These are phyloP conservation scores for Tarsius wallacei DNA, from an alignment of 2,797 vertebrate species.

Conservation along the genomic window DNA sequence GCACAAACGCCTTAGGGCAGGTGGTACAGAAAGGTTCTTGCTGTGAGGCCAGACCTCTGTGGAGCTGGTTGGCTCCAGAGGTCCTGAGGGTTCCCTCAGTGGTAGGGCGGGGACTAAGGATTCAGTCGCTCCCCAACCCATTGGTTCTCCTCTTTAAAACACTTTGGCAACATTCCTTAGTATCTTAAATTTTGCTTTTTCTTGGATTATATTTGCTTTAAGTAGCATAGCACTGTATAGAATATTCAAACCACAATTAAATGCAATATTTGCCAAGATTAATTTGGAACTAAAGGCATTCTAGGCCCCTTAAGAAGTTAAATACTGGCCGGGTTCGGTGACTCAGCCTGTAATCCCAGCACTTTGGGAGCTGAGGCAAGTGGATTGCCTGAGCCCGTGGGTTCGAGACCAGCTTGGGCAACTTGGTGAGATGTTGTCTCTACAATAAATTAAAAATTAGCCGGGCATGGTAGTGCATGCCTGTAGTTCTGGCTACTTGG, in stretches of 20 bases:
- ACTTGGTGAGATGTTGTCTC: too few relatives aligned
- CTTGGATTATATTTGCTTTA: conserved; percentile 47
- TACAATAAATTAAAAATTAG: too few relatives aligned
- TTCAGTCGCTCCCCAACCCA: neutral
- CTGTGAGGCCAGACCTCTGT: neutral
- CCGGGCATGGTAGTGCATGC: too few relatives aligned
- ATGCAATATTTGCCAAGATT: conserved; percentile 50
- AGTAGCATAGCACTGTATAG: conserved; percentile 54
- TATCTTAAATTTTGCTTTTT: conserved; percentile 6
- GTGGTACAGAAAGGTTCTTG: neutral
- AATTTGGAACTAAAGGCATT: conserved; percentile 60
- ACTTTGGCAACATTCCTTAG: conserved; percentile 34
- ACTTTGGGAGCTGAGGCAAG: too few relatives aligned
- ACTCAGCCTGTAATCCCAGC: too few relatives aligned
- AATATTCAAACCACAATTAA: conserved; percentile 72
- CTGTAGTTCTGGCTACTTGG: too few relatives aligned
- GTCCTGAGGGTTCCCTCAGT: neutral
- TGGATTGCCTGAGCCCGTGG: too few relatives aligned
- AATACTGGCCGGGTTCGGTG: neutral
- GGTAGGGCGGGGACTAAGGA: too few relatives aligned
- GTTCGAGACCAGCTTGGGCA: too few relatives aligned
- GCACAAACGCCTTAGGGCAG: neutral
- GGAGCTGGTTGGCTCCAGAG: neutral
- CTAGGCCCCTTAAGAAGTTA: conserved; percentile 36
- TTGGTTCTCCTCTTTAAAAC: neutral